A percentile compares a stretch with the other conserved stretches of the same genome.
Conservation (phyloP, 2,113 vertebrate species). For the Dasyornis broadbenti region DNA sequence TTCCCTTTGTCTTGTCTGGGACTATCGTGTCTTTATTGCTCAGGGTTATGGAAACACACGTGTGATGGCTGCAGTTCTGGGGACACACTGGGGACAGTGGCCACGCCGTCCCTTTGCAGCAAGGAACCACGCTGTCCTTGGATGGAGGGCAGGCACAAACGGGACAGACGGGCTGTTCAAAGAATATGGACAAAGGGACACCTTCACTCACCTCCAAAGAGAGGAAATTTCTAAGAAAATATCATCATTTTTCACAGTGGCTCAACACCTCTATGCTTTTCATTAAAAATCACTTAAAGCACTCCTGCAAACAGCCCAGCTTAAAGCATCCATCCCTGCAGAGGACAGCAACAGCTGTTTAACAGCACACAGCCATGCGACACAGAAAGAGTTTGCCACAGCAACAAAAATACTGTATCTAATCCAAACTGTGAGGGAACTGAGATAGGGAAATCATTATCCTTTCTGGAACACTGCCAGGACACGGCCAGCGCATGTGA, state of each 20-base stretch:
- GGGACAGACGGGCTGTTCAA: neutral
- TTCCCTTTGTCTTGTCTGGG: neutral
- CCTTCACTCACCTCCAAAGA: neutral
- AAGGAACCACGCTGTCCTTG: neutral
- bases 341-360: neutral
- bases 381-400: neutral
- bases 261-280: neutral
- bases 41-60: neutral
- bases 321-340: neutral
- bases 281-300: neutral
- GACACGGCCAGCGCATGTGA: accelerated
- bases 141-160: neutral
- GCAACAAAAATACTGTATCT: neutral
- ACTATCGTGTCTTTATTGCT: neutral
- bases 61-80: neutral
- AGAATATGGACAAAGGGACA: neutral
- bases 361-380: neutral
- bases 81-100: neutral
- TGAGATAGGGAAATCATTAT: neutral
- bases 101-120: neutral
- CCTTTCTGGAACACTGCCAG: neutral
- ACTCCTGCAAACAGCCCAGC: neutral
- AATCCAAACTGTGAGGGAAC: neutral
- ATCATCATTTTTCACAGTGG: neutral
- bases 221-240: neutral